Percentiles rank a stretch among this genome's conserved stretches.
Evolutionary conservation across 1,140 invertebrate genomes (phyloP).

Genomic region (Brachionus koreanus): DNA sequence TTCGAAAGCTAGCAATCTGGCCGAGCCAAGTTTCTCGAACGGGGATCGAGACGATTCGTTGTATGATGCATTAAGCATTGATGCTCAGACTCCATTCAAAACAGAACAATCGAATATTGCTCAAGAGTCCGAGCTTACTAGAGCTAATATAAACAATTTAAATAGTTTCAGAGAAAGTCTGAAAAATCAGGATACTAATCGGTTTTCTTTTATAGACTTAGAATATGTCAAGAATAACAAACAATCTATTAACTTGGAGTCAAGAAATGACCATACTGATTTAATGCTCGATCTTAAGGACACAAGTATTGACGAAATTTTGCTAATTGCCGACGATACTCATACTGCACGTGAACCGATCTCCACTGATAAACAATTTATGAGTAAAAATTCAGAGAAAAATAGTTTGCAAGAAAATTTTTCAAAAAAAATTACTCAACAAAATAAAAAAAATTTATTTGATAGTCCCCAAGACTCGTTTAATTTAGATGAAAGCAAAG

Average conservation of each 20-base stretch:
- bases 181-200: background rate
- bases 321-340: conserved; percentile 21
- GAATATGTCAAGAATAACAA: conserved; percentile 18
- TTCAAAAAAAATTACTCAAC: background rate
- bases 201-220: conserved; percentile 26
- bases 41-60: conserved; percentile 31
- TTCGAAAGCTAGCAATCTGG: background rate
- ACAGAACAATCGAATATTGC: background rate
- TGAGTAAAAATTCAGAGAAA: background rate
- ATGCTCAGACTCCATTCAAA: conserved; percentile 17
- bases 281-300: conserved; percentile 1
- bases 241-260: background rate
- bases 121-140: background rate
- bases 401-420: background rate
- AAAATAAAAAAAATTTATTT: background rate
- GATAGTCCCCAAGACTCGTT: background rate
- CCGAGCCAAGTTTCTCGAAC: conserved; percentile 16
- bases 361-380: background rate
- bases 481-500: background rate
- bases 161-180: background rate
- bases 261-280: background rate
- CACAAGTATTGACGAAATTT: conserved; percentile 41
- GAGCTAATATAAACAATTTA: background rate
- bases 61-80: conserved; percentile 29
- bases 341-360: background rate